Conservation (phyloP, 2,888 invertebrate species). For the Leucophenga montana region DNA sequence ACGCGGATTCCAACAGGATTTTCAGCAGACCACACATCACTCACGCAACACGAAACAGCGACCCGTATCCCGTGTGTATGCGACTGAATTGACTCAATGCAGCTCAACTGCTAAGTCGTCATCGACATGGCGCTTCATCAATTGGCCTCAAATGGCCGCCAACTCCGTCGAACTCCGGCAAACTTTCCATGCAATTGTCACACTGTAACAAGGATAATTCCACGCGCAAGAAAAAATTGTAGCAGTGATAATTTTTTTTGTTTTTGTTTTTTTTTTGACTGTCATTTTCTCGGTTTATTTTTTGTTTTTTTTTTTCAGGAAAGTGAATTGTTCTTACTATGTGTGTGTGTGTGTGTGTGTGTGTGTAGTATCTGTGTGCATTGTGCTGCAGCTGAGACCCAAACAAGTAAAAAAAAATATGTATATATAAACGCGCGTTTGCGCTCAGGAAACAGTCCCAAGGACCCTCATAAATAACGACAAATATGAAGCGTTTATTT, state of each 20-base stretch:
- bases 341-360: background rate
- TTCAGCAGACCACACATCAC: slow-evolving; percentile 22
- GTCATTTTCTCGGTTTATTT: slow-evolving; percentile 16
- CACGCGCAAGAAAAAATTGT: slow-evolving; percentile 55
- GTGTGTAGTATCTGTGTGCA: background rate
- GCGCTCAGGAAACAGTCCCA: slow-evolving; percentile 47
- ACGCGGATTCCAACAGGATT: background rate
- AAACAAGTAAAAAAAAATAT: background rate
- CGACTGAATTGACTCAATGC: slow-evolving; percentile 18
- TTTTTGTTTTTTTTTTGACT: slow-evolving; percentile 28
- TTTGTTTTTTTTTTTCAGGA: background rate
- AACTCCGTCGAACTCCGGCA: slow-evolving; percentile 1
- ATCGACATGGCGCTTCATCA: slow-evolving; percentile 33
- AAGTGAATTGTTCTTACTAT: background rate
- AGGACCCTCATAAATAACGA: slow-evolving; percentile 67
- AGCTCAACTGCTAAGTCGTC: slow-evolving; percentile 24
- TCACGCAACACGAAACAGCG: slow-evolving; percentile 31
- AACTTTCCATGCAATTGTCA: background rate
- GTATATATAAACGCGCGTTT: slow-evolving; percentile 2
- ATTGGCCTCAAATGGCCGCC: slow-evolving; percentile 38
- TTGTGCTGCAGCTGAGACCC: slow-evolving; percentile 47
- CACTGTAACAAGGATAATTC: slow-evolving; percentile 59
- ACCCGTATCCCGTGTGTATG: slow-evolving; percentile 44
- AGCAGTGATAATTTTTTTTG: slow-evolving; percentile 53
- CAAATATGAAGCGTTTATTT: slow-evolving; percentile 67